Evolutionary conservation across 1,140 invertebrate genomes (phyloP), one percentile per base, ranked within the genome.

Genomic region (Probaryconus sp.): DNA sequence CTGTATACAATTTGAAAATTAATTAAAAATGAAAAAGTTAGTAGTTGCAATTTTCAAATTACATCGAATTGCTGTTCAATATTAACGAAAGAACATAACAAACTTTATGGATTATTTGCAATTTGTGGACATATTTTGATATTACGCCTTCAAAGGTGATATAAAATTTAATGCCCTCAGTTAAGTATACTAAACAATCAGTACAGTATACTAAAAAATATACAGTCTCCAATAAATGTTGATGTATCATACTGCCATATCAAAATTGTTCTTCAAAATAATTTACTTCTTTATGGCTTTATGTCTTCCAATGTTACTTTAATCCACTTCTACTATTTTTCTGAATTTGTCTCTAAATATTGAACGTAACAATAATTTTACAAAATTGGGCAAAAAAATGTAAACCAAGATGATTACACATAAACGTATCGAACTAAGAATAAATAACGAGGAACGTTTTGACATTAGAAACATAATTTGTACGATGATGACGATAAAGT

Each of bases 51-150:
- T 53, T 55, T 35, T 55, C 18, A 11, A 55, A 45, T 47, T 48
- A 58, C 45, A 38, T 26, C 30, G 16, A 14, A 38, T 50, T 40
- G 42, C 24, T 31, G 13, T 61, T 61, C 40, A 33, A 50, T 43
- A 63, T 30, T 63, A 26, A 50, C 16, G 16, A 50, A 50, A 61
- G 17, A 3, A 45, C 13, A 64, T 43, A 45, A 55, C 20, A 16
- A n/a, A n/a, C 47, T 67, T 40, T 48, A 51, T 48, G 31, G 42
- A 31, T 48, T 56, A 40, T 48, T 21, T 24, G 50, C 51, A 56
- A 67, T 65, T 67, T 67, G 63, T 40, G 42, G 42, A 55, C 40
- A 51, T 63, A 63, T 67, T n/a, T n/a, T 67, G 63, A 56, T 21
- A 13, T 17, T 33, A 13, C 61, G 40, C 16, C 42, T 38, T 18